Conservation (phyloP, 2,113 vertebrate species). For the Podocnemis expansa region DNA sequence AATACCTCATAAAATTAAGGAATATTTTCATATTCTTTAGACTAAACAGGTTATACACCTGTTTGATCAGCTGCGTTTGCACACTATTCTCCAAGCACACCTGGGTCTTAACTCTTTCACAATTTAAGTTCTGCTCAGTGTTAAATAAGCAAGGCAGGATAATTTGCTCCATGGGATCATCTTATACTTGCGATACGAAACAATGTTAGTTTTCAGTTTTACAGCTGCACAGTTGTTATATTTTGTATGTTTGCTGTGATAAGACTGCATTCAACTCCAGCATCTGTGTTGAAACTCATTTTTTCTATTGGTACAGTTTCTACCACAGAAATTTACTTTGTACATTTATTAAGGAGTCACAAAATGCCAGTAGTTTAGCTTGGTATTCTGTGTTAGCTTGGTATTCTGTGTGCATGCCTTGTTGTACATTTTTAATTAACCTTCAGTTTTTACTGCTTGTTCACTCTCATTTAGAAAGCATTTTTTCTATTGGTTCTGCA, state of each 20-base stretch:
- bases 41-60: accelerated
- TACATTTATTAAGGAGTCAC: too few relatives aligned
- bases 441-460: background rate
- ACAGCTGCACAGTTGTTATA: background rate
- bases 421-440: background rate
- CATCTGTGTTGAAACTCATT: background rate
- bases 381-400: background rate
- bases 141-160: accelerated
- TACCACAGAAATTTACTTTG: background rate
- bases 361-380: background rate
- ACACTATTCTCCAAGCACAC: background rate
- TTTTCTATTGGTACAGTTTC: background rate
- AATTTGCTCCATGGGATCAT: background rate
- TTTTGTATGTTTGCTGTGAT: background rate
- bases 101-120: background rate
- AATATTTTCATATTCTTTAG: background rate
- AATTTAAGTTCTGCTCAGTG: background rate
- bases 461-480: background rate
- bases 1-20: background rate
- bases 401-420: background rate
- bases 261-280: background rate
- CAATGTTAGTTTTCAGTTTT: background rate
- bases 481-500: background rate
- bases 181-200: background rate
- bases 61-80: background rate